Base-by-base conservation (phyloP, 2,888 invertebrate species). In the Diplazon laetatorius region DNA sequence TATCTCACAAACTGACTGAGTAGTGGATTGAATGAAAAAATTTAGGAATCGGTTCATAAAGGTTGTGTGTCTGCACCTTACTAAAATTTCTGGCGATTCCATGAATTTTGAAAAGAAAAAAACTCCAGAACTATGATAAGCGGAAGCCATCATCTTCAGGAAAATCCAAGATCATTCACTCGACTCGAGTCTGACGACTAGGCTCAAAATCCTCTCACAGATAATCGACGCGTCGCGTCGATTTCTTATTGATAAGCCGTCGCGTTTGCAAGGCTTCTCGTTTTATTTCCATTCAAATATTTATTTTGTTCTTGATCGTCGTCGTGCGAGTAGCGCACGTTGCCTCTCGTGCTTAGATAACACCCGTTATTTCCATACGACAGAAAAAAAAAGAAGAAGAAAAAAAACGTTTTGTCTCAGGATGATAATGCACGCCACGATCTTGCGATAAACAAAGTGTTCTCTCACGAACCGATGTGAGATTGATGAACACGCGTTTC, bases 361-460 rank as follows among this genome's bases (percentile, higher is more conserved):
- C 16, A 12, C 8, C 50, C 55, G 37, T 37, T 44, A 62, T 62
- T 62, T 71, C 10, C 30, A 52, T 30, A 52, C 30, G 62, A 1
- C 16, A 30, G 52, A 69, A 39, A 57, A n/a, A n/a, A n/a, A n/a
- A n/a, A n/a, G n/a, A n/a, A n/a, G n/a, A n/a, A n/a, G n/a, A n/a
- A n/a, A n/a, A n/a, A n/a, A 50, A 77, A 72, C 73, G 73, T 39
- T 73, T 68, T 48, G 48, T 69, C 57, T 18, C n/a, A 14, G 39
- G 48, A 50, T 48, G 30, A 63, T 50, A 50, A 57, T 42, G 48
- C 52, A 22, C n/a, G 35, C 42, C n/a, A 37, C 18, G 52, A 78
- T 74, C 44, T 9, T 10, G 44, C 25, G 59, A 59, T 65, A 65
- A n/a, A 50, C 46, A 52, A 70, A 63, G 65, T 57, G 12, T 14